Evolutionary conservation across 2,888 invertebrate species (phyloP).

Genomic region (Alloscopus bannaensis): DNA sequence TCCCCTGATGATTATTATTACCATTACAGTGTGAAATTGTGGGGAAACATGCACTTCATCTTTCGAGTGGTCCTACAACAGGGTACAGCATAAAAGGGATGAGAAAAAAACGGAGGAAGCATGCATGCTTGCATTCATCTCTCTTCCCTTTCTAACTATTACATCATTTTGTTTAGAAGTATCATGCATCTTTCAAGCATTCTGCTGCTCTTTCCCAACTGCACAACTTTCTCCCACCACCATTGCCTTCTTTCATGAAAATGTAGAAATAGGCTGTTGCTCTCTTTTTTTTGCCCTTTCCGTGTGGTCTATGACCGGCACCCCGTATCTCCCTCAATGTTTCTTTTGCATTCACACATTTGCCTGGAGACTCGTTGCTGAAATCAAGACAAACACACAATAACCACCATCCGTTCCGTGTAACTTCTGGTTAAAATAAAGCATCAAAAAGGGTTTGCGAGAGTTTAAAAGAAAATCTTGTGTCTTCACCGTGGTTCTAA

Average conservation of each 20-base stretch:
- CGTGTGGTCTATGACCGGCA: too few species aligned
- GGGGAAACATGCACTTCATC: slow-evolving; percentile 59
- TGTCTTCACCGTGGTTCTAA: too few species aligned
- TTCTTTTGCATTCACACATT: too few species aligned
- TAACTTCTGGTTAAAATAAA: too few species aligned
- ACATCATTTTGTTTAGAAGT: slow-evolving; percentile 16
- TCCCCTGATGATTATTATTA: slow-evolving; percentile 58
- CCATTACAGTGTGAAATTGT: slow-evolving; percentile 59
- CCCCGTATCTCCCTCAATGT: too few species aligned
- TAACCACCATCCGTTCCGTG: too few species aligned
- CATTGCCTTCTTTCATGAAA: slow-evolving; percentile 3
- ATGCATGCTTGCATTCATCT: slow-evolving; percentile 53
- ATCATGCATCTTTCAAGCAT: slow-evolving; percentile 17
- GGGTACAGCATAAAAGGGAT: neutral
- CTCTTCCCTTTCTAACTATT: slow-evolving; percentile 28
- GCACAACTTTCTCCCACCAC: neutral
- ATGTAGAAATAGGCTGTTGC: slow-evolving; percentile 43
- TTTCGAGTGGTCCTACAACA: slow-evolving; percentile 37
- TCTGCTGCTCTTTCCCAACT: neutral
- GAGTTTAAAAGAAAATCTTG: too few species aligned
- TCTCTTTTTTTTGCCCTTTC: too few species aligned
- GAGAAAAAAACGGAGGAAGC: slow-evolving; percentile 43
- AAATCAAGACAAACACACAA: too few species aligned
- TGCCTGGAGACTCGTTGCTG: too few species aligned
- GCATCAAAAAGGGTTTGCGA: too few species aligned